phyloP scores from a whole-genome alignment of 2,113 vertebrate species.

The Pao palembangensis region DNA sequence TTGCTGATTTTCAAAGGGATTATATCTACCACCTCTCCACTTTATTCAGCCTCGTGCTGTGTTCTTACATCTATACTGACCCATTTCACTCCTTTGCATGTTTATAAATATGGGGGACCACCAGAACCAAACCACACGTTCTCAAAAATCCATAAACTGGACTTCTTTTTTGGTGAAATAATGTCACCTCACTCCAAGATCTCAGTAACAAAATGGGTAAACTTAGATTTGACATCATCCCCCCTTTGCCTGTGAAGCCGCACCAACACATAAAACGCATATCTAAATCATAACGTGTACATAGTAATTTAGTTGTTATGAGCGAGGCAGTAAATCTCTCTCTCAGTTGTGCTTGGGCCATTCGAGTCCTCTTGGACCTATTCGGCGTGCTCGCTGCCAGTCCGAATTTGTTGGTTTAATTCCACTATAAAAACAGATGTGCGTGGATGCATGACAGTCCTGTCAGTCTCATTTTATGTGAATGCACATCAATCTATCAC shows the following conservation, averaged over 20 bases:
- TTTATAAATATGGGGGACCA: slow-evolving; percentile 45
- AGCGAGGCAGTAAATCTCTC: slow-evolving; percentile 38
- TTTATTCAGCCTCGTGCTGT: not conserved
- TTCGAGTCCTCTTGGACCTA: slow-evolving; percentile 24
- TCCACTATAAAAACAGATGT: slow-evolving; percentile 26
- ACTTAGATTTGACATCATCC: slow-evolving; percentile 64
- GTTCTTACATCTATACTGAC: not conserved
- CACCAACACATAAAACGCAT: slow-evolving; percentile 46
- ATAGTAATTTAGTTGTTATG: slow-evolving; percentile 18
- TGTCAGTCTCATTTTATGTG: slow-evolving; percentile 30
- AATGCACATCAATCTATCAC: slow-evolving; percentile 58
- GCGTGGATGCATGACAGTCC: slow-evolving; percentile 13
- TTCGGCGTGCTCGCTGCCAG: slow-evolving; percentile 26
- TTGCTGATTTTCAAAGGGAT: slow-evolving; percentile 8
- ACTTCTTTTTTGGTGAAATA: slow-evolving; percentile 58
- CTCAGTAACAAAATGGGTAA: slow-evolving; percentile 60
- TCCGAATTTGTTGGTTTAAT: slow-evolving; percentile 29
- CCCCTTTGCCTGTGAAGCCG: slow-evolving; percentile 37
- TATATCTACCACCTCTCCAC: not conserved
- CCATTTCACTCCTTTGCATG: slow-evolving; percentile 28
- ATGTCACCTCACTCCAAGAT: slow-evolving; percentile 60
- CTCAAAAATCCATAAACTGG: slow-evolving; percentile 61
- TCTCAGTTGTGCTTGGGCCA: not conserved
- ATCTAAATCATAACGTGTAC: slow-evolving; percentile 24
- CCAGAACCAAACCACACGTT: slow-evolving; percentile 30